Evolutionary conservation across 1,140 invertebrate genomes (phyloP).

Genomic region (Aphelinus certus): DNA sequence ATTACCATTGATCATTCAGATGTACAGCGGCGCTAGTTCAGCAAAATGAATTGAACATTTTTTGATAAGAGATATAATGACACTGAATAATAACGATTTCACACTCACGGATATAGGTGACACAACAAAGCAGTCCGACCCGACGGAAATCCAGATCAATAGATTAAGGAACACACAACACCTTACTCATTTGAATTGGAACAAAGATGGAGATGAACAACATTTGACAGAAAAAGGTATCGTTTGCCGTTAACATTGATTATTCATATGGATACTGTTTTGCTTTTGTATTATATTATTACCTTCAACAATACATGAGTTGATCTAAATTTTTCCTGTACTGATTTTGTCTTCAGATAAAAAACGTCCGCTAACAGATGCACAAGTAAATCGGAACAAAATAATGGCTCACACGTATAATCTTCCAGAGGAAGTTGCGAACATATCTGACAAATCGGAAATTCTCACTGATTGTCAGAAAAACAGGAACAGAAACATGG

Average conservation of each 20-base stretch:
- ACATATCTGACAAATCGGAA: constrained; percentile 11
- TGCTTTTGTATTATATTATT: too few species aligned
- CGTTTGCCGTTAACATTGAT: too few species aligned
- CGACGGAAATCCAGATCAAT: constrained; percentile 43
- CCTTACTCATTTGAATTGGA: constrained; percentile 44
- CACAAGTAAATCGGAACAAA: constrained; percentile 43
- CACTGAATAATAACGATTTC: too few species aligned
- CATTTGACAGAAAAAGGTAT: too few species aligned
- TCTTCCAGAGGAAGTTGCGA: constrained; percentile 15
- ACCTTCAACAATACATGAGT: too few species aligned
- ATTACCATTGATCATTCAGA: too few species aligned
- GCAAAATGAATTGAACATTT: too few species aligned
- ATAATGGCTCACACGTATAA: constrained; percentile 43
- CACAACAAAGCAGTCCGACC: neutral
- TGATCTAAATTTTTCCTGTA: too few species aligned
- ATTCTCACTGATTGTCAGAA: constrained; percentile 45
- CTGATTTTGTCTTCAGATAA: too few species aligned
- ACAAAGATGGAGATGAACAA: neutral
- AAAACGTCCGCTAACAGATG: constrained; percentile 25
- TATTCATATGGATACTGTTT: too few species aligned
- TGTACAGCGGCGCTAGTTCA: too few species aligned
- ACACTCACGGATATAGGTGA: neutral
- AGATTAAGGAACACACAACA: constrained; percentile 44
- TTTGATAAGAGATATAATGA: too few species aligned
- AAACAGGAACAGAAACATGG: constrained; percentile 48